Evolutionary conservation across 2,113 vertebrate species (phyloP).

Genomic region (Myotis brandtii): DNA sequence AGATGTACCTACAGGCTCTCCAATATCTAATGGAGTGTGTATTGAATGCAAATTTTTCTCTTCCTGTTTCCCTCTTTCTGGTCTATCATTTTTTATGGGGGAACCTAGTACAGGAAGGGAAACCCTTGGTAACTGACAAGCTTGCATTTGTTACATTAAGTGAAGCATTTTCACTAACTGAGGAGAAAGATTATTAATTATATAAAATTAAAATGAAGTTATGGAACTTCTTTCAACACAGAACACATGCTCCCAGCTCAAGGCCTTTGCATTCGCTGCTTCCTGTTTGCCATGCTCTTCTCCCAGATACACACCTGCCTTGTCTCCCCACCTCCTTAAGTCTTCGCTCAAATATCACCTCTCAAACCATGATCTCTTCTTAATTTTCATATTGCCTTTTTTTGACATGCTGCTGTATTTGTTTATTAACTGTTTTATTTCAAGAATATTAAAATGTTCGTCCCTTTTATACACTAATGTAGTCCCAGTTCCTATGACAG

Average conservation of each 20-base stretch:
- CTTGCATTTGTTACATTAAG: neutral
- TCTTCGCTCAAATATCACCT: neutral
- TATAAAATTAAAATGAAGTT: conserved; percentile 21
- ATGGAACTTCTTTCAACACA: neutral
- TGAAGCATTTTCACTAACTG: neutral
- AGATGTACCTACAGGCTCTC: neutral
- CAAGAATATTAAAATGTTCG: neutral
- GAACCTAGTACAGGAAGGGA: neutral
- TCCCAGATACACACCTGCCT: neutral
- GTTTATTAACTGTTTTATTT: neutral
- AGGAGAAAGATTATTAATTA: neutral
- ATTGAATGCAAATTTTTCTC: neutral
- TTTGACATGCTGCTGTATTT: neutral
- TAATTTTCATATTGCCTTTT: neutral
- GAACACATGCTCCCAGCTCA: neutral
- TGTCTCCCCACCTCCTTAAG: neutral
- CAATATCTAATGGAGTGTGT: neutral
- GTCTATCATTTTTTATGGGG: neutral
- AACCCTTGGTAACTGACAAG: neutral
- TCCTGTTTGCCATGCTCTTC: neutral
- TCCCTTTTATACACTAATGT: neutral
- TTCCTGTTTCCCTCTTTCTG: neutral
- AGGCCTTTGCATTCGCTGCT: neutral
- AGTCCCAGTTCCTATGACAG: neutral
- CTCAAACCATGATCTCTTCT: neutral